Evolutionary conservation across 2,888 invertebrate species (phyloP).

Genomic region (Cephus sareptanus): DNA sequence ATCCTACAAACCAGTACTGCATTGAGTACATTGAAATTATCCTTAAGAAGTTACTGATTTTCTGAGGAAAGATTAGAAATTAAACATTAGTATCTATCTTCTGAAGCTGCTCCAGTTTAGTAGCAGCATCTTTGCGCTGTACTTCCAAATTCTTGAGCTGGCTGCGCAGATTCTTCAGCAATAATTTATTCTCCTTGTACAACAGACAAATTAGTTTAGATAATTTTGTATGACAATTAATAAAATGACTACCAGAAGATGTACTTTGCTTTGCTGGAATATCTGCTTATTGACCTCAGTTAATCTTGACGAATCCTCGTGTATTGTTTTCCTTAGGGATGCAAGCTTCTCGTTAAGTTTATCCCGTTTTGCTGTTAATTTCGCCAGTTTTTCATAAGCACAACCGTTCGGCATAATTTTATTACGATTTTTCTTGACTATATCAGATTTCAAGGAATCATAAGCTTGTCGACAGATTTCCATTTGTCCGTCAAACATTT

Average conservation of each 20-base stretch:
- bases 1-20: too few species aligned
- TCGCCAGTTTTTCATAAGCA: constrained; percentile 12
- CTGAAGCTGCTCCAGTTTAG: too few species aligned
- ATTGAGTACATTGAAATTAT: too few species aligned
- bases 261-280: background rate
- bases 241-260: background rate
- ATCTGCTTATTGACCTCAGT: background rate
- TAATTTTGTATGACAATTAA: background rate
- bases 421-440: constrained; percentile 1
- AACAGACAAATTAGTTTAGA: background rate
- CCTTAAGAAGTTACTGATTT: too few species aligned
- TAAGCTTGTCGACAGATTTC: constrained; percentile 17
- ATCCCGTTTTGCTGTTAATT: constrained; percentile 7
- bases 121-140: too few species aligned
- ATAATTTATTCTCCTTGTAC: too few species aligned
- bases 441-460: too few species aligned
- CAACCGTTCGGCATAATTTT: background rate
- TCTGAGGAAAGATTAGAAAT: too few species aligned
- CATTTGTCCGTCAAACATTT: constrained; percentile 22
- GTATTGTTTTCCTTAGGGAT: background rate
- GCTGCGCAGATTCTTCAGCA: too few species aligned
- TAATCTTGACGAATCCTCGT: constrained; percentile 3
- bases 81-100: too few species aligned
- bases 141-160: too few species aligned
- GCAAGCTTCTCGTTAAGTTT: constrained; percentile 10